Base-by-base conservation (phyloP, 2,888 invertebrate genomes). In the Andrena minutula region DNA sequence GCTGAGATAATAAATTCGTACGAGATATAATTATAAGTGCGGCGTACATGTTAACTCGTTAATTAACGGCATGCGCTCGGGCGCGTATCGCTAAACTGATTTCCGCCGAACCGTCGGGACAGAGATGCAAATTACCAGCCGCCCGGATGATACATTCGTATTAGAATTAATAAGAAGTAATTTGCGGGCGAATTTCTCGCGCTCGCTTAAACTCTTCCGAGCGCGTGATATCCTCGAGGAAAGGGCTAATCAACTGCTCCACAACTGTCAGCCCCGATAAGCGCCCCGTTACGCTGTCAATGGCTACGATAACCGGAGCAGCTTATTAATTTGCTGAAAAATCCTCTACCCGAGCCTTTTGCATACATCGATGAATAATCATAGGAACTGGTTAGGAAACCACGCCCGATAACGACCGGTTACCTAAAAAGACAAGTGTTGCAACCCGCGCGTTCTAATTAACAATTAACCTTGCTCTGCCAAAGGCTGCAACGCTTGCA, bases 331-430 rank as follows among this genome's bases (percentile, higher is more conserved):
- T 65, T 28, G 58, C 8, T 58, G 51, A 74, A 78, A 79, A 75
- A 53, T 30, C 3, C 47, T 10, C 68, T 26, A 5, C 16, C 35
- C 26, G 49, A 60, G 58, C n/a, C 12, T 30, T 69, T 79, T 75
- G 70, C 79, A 70, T 79, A 79, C 20, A 65, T 79, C 69, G 32
- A 70, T 79, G 76, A 49, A 65, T 79, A 70, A 75, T 75, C 65
- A 76, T 65, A 47, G 70, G 75, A 79, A 79, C 79, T 75, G 79
- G 76, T 79, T 76, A 28, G 49, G 49, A 60, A 20, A 63, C 78
- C 68, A 75, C 70, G 60, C 79, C 64, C 60, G 41, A 10, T 75
- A 69, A 75, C 47, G 64, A 75, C 75, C 47, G 64, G 65, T 32
- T 79, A 32, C 70, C 79, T 64, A 69, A 79, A 65, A 65, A 70